Conservation (phyloP, 2,113 vertebrate genomes). For the Lepus americanus region DNA sequence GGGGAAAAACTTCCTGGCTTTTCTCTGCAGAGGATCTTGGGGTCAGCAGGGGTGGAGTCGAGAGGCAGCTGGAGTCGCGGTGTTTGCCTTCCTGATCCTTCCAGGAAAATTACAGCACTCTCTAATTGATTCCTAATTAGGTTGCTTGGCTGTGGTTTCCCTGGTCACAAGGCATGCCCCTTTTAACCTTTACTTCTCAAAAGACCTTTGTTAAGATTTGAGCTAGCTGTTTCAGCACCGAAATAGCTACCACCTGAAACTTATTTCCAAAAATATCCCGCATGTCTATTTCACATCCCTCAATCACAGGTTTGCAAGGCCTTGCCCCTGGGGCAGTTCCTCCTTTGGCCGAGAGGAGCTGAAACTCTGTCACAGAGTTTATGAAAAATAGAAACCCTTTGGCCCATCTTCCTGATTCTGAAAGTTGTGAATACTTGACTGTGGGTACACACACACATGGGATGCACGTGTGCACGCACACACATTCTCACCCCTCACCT, state of each 20-base stretch:
- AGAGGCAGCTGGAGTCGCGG: slow-evolving; percentile 55
- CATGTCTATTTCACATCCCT: slow-evolving; percentile 11
- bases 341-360: not conserved
- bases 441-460: not conserved
- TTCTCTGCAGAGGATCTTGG: slow-evolving; percentile 41
- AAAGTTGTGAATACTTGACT: not conserved
- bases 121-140: slow-evolving; percentile 66
- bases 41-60: not conserved
- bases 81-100: slow-evolving; percentile 55
- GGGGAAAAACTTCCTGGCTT: slow-evolving; percentile 44
- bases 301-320: slow-evolving; percentile 21
- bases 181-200: slow-evolving; percentile 67
- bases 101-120: slow-evolving; percentile 41
- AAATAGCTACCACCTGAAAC: slow-evolving; percentile 59
- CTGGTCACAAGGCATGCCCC: not conserved
- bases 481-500: not conserved
- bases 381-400: not conserved
- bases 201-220: slow-evolving; percentile 54
- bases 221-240: slow-evolving; percentile 38
- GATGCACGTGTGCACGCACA: not conserved
- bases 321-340: not conserved
- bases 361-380: slow-evolving; percentile 38
- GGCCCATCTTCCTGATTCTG: not conserved
- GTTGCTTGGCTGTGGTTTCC: slow-evolving; percentile 64
- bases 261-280: not conserved